Conservation (phyloP, 2,797 vertebrate genomes). For the Spinus olivaceus region DNA sequence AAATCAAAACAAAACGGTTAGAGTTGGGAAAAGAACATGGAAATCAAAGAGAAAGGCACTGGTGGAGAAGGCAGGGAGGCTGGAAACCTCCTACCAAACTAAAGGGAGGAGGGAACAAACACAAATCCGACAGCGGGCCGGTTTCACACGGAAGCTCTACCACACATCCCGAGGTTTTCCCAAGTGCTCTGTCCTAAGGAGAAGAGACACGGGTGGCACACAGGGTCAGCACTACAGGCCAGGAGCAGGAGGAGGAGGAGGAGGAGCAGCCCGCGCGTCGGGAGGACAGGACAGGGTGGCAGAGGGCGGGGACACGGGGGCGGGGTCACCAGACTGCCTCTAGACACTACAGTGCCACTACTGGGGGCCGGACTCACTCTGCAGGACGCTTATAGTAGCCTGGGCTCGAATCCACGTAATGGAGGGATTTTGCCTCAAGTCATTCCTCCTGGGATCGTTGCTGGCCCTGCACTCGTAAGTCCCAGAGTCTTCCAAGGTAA, state of each 20-base stretch:
- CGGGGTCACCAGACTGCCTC: slow-evolving; percentile 79
- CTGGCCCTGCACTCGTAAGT: slow-evolving; percentile 99
- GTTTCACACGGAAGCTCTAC: slow-evolving; percentile 34
- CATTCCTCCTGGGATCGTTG: slow-evolving; percentile 97
- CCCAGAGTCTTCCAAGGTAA: slow-evolving; percentile 96
- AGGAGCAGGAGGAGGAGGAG: neutral
- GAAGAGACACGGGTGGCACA: slow-evolving; percentile 61
- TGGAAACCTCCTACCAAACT: slow-evolving; percentile 64
- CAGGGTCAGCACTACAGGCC: slow-evolving; percentile 52
- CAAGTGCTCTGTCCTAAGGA: slow-evolving; percentile 64
- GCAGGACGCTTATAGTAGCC: slow-evolving; percentile 98
- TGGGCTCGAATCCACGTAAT: slow-evolving; percentile 99
- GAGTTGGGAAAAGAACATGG: slow-evolving; percentile 47
- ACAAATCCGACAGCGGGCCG: slow-evolving; percentile 15
- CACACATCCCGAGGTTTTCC: slow-evolving; percentile 38
- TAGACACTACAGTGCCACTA: slow-evolving; percentile 87
- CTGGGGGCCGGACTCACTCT: slow-evolving; percentile 92
- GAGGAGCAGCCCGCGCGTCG: slow-evolving; percentile 25
- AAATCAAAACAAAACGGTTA: slow-evolving; percentile 65
- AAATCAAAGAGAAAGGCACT: slow-evolving; percentile 73
- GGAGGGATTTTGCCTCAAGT: slow-evolving; percentile 96
- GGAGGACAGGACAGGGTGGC: slow-evolving; percentile 48
- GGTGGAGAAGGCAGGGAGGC: slow-evolving; percentile 52
- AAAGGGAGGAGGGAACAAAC: neutral
- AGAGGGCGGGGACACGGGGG: slow-evolving; percentile 4